Base-by-base conservation (phyloP, 2,888 invertebrate species). In the Endomychus coccineus region DNA sequence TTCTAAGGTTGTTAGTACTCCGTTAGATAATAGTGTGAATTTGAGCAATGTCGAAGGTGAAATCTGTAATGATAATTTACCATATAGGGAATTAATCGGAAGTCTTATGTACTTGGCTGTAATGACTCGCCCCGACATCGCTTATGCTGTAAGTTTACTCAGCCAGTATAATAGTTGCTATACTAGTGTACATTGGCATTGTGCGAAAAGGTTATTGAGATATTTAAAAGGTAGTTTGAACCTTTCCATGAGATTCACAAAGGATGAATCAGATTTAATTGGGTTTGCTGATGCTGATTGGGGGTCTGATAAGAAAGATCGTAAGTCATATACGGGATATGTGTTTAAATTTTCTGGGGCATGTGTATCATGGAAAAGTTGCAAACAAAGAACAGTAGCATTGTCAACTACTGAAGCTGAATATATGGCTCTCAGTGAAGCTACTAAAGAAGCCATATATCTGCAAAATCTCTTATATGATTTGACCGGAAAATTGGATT, bases 401-500 rank as follows among this genome's bases (percentile, higher is more conserved):
- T 27, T 47, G 5, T 24, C 24, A 11, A 24, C 24, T 3, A 40
- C 50, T 7, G 51, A 56, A 39, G 52, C 54, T 2, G 50, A 55
- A 38, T 54, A 51, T 33, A 48, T 56, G 43, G 41, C 50, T 27
- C 23, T 51, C 6, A 23, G 39, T 13, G 51, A 54, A 27, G 49
- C 46, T 10, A 15, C 47, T 3, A 49, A 49, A 14, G 52, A 54
- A 24, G 48, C 48, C 5, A 45, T 50, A 27, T 50, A 41, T 33
- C 24, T 48, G 13, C 35, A 23, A 33, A 46, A 43, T 22, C 34
- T 48, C 4, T 17, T 44, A 12, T n/a, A 12, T 30, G 49, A 45
- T 23, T 27, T 50, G 6, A 19, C 19, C 3, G 40, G 36, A 13
- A 23, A 27, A 16, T 11, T 16, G 6, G 29, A 33, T 36, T 33